phyloP scores from a whole-genome alignment of 2,797 vertebrate genomes.

The Lateolabrax maculatus region DNA sequence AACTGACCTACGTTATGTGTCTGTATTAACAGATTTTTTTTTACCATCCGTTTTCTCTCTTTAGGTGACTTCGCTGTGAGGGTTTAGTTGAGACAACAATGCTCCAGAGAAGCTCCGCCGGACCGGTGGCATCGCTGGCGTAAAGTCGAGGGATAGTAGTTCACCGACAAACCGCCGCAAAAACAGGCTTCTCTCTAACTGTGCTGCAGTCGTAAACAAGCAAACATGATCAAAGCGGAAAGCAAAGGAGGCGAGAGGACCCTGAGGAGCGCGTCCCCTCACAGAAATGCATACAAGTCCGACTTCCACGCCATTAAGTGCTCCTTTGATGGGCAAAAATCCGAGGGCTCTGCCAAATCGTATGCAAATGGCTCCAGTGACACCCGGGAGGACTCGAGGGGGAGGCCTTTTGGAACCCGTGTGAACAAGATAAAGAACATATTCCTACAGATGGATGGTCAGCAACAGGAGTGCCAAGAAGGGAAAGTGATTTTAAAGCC shows the following conservation, averaged over 20 bases:
- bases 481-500: slow-evolving; percentile 77
- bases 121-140: slow-evolving; percentile 69
- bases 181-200: slow-evolving; percentile 20
- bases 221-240: slow-evolving; percentile 93
- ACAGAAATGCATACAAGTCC: slow-evolving; percentile 94
- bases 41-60: slow-evolving; percentile 34
- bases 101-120: slow-evolving; percentile 62
- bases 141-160: slow-evolving; percentile 57
- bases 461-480: slow-evolving; percentile 84
- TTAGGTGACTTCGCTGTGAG: slow-evolving; percentile 62
- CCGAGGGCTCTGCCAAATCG: slow-evolving; percentile 81
- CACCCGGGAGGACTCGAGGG: slow-evolving; percentile 85
- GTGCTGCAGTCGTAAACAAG: slow-evolving; percentile 33
- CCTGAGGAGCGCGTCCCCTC: slow-evolving; percentile 93
- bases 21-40: slow-evolving; percentile 34
- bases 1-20: not conserved
- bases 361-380: slow-evolving; percentile 89
- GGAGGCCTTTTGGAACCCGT: slow-evolving; percentile 88
- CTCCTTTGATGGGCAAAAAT: slow-evolving; percentile 91
- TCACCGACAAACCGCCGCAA: slow-evolving; percentile 37
- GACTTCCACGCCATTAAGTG: slow-evolving; percentile 96
- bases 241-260: slow-evolving; percentile 92
- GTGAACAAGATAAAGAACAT: slow-evolving; percentile 97
- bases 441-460: slow-evolving; percentile 93
- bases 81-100: slow-evolving; percentile 68